Conservation (phyloP, 1,140 invertebrate species). For the Phthorimaea operculella region DNA sequence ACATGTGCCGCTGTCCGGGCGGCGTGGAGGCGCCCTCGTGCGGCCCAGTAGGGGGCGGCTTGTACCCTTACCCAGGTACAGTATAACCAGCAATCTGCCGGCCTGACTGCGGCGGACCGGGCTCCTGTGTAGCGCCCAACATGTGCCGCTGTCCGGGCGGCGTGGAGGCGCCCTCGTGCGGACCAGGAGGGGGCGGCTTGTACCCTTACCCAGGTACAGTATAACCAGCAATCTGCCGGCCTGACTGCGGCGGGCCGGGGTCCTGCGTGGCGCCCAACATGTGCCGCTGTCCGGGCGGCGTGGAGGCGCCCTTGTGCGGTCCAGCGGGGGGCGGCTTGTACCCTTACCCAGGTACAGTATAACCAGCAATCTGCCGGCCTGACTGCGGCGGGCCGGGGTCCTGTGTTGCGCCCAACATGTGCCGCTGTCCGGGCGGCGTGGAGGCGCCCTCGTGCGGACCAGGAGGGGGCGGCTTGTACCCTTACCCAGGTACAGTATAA, state of each 20-base stretch:
- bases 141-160: constrained; percentile 81
- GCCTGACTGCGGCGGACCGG: no score
- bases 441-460: constrained; percentile 65
- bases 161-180: constrained; percentile 67
- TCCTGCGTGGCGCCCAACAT: constrained; percentile 85
- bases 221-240: constrained; percentile 82
- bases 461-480: constrained; percentile 15
- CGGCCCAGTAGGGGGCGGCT: constrained; percentile 85
- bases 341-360: constrained; percentile 22
- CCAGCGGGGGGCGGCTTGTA: constrained; percentile 26
- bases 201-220: constrained; percentile 35
- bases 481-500: no score
- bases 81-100: no score
- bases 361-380: constrained; percentile 78
- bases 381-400: constrained; percentile 77
- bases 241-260: constrained; percentile 77
- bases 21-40: constrained; percentile 80
- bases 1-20: no score
- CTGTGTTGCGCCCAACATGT: constrained; percentile 86
- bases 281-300: constrained; percentile 79
- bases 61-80: no score
- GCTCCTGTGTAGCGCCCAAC: constrained; percentile 84
- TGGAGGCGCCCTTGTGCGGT: constrained; percentile 66
- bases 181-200: constrained; percentile 18
- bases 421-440: constrained; percentile 77